Percentiles rank a stretch among this genome's conserved stretches.
phyloP scores from a whole-genome alignment of 2,113 vertebrate genomes.

The Mirounga angustirostris region DNA sequence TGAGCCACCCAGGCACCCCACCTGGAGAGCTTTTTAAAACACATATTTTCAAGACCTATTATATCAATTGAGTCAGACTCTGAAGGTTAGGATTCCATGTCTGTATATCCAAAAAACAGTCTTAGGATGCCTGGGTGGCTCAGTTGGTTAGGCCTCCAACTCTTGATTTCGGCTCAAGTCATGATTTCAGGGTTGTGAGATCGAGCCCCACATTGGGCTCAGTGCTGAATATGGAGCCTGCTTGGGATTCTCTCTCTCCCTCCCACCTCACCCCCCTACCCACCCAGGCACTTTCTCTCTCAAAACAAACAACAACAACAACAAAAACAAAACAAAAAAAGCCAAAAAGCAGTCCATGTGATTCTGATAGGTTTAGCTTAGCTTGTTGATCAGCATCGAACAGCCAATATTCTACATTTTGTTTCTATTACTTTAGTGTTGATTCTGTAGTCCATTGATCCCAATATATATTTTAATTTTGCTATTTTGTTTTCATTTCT shows the following conservation, averaged over 20 bases:
- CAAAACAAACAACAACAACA: background rate
- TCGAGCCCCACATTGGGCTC: background rate
- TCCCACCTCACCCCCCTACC: fast-evolving
- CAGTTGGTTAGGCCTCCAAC: background rate
- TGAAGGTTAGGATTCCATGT: background rate
- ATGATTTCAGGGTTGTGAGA: background rate
- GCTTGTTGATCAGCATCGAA: background rate
- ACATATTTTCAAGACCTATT: background rate
- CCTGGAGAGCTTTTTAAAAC: conserved; percentile 11
- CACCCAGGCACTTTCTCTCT: background rate
- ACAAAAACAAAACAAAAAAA: background rate
- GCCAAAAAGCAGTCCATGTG: background rate
- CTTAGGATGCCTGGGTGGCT: background rate
- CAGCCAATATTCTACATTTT: background rate
- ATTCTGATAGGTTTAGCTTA: background rate
- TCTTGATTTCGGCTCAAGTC: background rate
- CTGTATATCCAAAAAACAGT: background rate
- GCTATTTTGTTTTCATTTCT: conserved; percentile 32
- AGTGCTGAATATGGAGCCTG: background rate
- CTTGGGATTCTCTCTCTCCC: background rate
- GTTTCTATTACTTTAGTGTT: background rate
- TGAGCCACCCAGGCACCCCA: background rate
- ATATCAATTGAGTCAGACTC: background rate
- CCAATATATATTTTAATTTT: conserved; percentile 31
- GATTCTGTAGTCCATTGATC: background rate